These are phyloP conservation scores for Hycleus cichorii DNA, from an alignment of 1,140 invertebrate species.

Conservation along the genomic window DNA sequence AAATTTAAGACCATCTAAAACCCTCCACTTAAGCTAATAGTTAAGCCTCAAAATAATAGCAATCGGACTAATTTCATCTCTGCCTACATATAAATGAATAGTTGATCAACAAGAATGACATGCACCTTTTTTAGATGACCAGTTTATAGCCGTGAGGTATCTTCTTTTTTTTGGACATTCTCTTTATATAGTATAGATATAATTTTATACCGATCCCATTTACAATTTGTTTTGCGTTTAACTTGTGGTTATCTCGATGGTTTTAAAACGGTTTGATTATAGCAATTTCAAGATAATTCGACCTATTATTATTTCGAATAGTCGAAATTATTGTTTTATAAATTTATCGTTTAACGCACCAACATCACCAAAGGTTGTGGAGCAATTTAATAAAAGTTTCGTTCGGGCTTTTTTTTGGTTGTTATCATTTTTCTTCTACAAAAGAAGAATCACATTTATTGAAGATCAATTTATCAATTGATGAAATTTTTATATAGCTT, in stretches of 20 bases:
- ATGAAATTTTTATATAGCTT: neutral
- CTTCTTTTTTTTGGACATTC: constrained; percentile 13
- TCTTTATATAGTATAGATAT: constrained; percentile 11
- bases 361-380: no score
- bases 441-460: neutral
- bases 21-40: constrained; percentile 14
- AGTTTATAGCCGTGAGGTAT: constrained; percentile 6
- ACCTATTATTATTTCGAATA: constrained; percentile 33
- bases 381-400: constrained; percentile 8
- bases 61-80: constrained; percentile 34
- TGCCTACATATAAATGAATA: neutral
- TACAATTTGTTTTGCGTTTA: constrained; percentile 34
- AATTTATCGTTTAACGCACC: constrained; percentile 32
- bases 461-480: neutral
- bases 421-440: neutral
- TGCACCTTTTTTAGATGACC: constrained; percentile 26
- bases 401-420: neutral
- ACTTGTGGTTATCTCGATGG: constrained; percentile 27
- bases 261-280: constrained; percentile 32
- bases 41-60: constrained; percentile 30
- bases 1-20: neutral
- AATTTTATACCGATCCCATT: constrained; percentile 30
- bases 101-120: constrained; percentile 30
- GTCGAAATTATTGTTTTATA: constrained; percentile 33
- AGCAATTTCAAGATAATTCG: constrained; percentile 34